These are phyloP conservation scores for Thereva unica DNA, from an alignment of 2,888 invertebrate genomes.

Conservation along the genomic window DNA sequence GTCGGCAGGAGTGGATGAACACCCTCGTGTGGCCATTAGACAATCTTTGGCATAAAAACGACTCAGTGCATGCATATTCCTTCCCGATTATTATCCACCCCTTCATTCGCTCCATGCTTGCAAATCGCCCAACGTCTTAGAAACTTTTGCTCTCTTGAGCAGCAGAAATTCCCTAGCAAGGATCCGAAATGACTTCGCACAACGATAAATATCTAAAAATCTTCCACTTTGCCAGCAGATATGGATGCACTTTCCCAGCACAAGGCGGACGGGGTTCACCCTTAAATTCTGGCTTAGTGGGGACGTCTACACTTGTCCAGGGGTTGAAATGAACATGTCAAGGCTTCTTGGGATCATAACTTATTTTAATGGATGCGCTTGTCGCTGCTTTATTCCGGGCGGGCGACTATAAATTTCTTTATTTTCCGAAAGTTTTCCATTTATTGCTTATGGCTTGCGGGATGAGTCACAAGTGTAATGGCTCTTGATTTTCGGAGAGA, in stretches of 20 bases:
- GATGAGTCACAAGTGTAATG: too few relatives aligned
- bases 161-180: slow-evolving; percentile 19
- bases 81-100: slow-evolving; percentile 1
- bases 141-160: slow-evolving; percentile 1
- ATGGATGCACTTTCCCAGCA: slow-evolving; percentile 16
- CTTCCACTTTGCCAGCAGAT: neutral
- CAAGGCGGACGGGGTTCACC: slow-evolving; percentile 6
- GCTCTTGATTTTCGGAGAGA: too few relatives aligned
- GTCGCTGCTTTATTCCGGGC: slow-evolving; percentile 19
- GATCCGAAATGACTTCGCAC: neutral
- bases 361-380: slow-evolving; percentile 30
- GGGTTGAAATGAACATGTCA: slow-evolving; percentile 14
- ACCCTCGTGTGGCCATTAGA: slow-evolving; percentile 15
- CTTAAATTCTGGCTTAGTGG: slow-evolving; percentile 25
- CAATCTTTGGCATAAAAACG: slow-evolving; percentile 14
- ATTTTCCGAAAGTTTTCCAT: too few relatives aligned
- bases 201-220: slow-evolving; percentile 14
- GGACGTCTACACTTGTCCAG: slow-evolving; percentile 7
- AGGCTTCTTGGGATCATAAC: slow-evolving; percentile 16
- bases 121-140: neutral
- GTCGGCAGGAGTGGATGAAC: neutral
- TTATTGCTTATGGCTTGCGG: too few relatives aligned
- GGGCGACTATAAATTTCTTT: slow-evolving; percentile 17
- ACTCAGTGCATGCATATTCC: slow-evolving; percentile 32
- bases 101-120: slow-evolving; percentile 3